phyloP scores from a whole-genome alignment of 2,797 vertebrate genomes.

The Sciurus vulgaris region DNA sequence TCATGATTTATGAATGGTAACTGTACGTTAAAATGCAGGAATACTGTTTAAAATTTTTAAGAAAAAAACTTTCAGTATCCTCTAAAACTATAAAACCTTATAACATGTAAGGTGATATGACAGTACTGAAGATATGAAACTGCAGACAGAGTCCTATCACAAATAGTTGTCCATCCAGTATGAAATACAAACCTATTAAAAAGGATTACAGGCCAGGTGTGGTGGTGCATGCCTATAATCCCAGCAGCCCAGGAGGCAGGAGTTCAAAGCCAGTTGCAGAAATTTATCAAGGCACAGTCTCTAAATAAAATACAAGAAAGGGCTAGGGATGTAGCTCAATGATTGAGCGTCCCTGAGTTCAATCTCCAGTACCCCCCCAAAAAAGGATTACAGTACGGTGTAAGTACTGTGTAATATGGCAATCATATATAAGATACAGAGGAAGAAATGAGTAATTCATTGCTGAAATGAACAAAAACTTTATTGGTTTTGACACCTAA shows the following conservation, averaged over 20 bases:
- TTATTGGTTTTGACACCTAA: background rate
- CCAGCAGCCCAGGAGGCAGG: too few species aligned
- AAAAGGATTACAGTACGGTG: background rate
- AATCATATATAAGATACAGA: background rate
- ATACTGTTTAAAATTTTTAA: slow-evolving; percentile 16
- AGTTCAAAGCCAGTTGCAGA: too few species aligned
- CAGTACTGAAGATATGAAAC: background rate
- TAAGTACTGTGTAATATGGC: background rate
- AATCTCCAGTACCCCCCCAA: too few species aligned
- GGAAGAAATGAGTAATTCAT: background rate
- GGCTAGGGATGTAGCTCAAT: too few species aligned
- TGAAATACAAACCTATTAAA: background rate
- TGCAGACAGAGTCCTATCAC: background rate
- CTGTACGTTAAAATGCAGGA: background rate
- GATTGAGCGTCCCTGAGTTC: too few species aligned
- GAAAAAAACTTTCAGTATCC: background rate
- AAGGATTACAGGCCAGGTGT: background rate
- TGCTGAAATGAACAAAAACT: background rate
- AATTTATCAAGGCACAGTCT: too few species aligned
- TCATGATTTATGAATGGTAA: background rate
- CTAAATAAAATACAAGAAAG: too few species aligned
- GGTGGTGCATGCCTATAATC: too few species aligned
- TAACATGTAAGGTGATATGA: background rate
- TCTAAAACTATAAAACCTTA: slow-evolving; percentile 19
- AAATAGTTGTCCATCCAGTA: background rate